Conservation (phyloP, 1,140 invertebrate genomes). For the Hermetia illucens region DNA sequence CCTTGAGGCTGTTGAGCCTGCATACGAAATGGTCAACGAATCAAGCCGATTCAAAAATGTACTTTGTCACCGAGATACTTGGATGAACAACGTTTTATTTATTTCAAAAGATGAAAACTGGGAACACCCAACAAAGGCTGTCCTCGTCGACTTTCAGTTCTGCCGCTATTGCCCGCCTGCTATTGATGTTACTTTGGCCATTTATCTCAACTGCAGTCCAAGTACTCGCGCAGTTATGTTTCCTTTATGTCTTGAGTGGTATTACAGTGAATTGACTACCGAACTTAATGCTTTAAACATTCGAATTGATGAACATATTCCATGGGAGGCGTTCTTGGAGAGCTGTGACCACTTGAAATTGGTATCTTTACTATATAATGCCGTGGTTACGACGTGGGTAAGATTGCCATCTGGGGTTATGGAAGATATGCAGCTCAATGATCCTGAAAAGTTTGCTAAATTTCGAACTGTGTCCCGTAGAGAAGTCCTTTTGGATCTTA, state of each 20-base stretch:
- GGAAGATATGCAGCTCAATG: too few species aligned
- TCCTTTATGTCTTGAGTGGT: neutral
- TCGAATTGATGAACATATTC: neutral
- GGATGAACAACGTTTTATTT: neutral
- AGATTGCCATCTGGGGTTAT: too few species aligned
- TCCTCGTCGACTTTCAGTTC: slow-evolving; percentile 17
- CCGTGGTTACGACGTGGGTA: neutral
- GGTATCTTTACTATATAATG: neutral
- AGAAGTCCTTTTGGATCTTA: too few species aligned
- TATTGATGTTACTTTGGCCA: slow-evolving; percentile 8
- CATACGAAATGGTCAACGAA: neutral
- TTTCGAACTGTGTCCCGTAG: too few species aligned
- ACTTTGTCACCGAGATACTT: neutral
- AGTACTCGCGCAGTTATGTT: neutral
- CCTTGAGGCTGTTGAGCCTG: neutral
- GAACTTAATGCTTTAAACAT: neutral
- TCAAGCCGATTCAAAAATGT: neutral
- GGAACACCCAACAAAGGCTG: slow-evolving; percentile 7
- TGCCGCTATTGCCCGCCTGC: slow-evolving; percentile 15
- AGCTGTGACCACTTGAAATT: neutral
- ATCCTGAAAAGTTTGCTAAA: too few species aligned
- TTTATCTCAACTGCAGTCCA: neutral
- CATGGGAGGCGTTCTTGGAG: neutral
- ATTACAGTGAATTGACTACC: neutral
- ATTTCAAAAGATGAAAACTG: neutral